phyloP scores from a whole-genome alignment of 1,140 invertebrate species.

The Bombus picipes region DNA sequence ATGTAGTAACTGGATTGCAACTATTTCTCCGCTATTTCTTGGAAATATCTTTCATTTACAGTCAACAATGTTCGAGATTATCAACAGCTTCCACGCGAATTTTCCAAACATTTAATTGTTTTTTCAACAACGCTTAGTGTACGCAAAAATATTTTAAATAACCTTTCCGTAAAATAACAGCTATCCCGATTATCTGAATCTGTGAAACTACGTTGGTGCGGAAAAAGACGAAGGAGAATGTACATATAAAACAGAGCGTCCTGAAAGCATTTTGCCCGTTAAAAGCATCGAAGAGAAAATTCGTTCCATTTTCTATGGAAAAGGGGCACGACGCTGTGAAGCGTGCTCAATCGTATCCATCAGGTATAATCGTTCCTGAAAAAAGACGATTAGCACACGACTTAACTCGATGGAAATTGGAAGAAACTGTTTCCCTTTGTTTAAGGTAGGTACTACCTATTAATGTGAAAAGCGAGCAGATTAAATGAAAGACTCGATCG shows the following conservation, averaged over 20 bases:
- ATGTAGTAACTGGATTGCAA: too few relatives aligned
- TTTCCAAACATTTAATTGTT: background rate
- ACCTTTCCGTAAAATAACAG: background rate
- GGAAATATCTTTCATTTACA: too few relatives aligned
- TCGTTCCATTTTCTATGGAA: conserved; percentile 63
- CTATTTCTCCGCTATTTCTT: too few relatives aligned
- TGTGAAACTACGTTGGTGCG: background rate
- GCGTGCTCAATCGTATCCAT: conserved; percentile 61
- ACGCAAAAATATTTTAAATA: background rate
- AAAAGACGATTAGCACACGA: conserved; percentile 44
- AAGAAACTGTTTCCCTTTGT: conserved; percentile 35
- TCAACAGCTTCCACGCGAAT: background rate
- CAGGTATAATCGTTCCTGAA: conserved; percentile 60
- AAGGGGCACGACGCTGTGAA: conserved; percentile 47
- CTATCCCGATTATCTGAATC: conserved; percentile 12
- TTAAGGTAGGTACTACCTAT: conserved; percentile 1
- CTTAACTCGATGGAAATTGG: conserved; percentile 54
- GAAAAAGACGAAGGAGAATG: conserved; percentile 45
- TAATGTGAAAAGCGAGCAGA: background rate
- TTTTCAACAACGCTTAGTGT: background rate
- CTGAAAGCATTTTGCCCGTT: conserved; percentile 68
- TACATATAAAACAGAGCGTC: conserved; percentile 61
- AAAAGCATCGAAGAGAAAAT: conserved; percentile 67
- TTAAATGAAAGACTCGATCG: background rate
- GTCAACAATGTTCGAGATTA: background rate